A percentile compares a stretch with the other conserved stretches of the same genome.
phyloP scores from a whole-genome alignment of 1,140 invertebrate species.

The Caenorhabditis briggsae region DNA sequence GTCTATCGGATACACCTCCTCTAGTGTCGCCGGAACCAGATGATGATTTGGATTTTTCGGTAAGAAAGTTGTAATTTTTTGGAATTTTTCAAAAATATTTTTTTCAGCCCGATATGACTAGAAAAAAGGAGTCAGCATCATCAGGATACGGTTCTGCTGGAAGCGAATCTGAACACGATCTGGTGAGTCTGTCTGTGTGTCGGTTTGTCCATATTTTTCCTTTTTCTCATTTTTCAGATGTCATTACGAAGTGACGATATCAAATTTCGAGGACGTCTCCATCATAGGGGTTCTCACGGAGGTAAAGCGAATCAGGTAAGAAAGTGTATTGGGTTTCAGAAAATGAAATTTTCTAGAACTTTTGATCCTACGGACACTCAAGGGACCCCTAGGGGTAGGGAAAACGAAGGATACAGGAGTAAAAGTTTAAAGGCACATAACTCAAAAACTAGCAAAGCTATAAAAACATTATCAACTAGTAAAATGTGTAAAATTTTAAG shows the following conservation, averaged over 20 bases:
- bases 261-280: constrained; percentile 31
- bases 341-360: too few relatives aligned
- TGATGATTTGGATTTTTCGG: constrained; percentile 51
- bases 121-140: constrained; percentile 43
- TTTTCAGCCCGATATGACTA: constrained; percentile 45
- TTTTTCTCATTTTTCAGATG: background rate
- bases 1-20: constrained; percentile 1
- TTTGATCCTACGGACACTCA: too few relatives aligned
- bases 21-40: constrained; percentile 26
- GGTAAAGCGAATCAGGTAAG: constrained; percentile 5
- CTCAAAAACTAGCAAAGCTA: too few relatives aligned
- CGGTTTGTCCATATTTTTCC: background rate
- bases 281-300: constrained; percentile 21
- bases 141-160: constrained; percentile 57
- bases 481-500: too few relatives aligned
- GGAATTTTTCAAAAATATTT: background rate
- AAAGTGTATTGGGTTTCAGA: too few relatives aligned
- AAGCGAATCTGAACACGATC: constrained; percentile 55
- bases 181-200: constrained; percentile 3
- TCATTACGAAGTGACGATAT: constrained; percentile 45
- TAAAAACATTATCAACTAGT: too few relatives aligned
- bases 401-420: too few relatives aligned
- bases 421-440: too few relatives aligned
- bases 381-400: too few relatives aligned
- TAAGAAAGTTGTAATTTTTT: background rate